Evolutionary conservation across 2,113 vertebrate species (phyloP), one percentile per base, ranked within the genome.

Genomic region (Syngnathus scovelli): DNA sequence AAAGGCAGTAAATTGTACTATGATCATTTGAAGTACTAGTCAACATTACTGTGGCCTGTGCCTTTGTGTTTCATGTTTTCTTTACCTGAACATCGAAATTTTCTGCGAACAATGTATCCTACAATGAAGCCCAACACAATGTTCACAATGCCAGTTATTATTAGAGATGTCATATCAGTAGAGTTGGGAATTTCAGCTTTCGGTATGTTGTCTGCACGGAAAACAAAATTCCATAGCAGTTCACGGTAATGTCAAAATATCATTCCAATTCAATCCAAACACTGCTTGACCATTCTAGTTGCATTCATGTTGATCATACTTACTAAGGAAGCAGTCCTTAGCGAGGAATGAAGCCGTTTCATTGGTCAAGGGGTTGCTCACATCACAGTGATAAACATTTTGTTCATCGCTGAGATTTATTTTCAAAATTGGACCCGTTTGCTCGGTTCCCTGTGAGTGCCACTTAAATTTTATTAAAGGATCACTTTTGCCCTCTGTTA

Each of bases 301-400:
- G 27, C 27, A 33, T 33, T 33, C 27, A 33, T 33, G 2, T 33
- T 33, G 23, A 16, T 41, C 2, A 43, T 2, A 38, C 19, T 70
- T 77, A 90, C 89, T 80, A 54, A 52, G 2, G 55, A 78, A 74
- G 62, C 89, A 90, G 9, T 82, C 54, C 65, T 76, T 83, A 51
- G 80, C 76, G 2, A 37, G 68, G 59, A 87, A 87, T 12, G 56
- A 51, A 1, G 64, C 48, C 0, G 23, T 65, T 36, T 80, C 74
- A 1, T 0, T 19, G 10, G 63, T 72, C 48, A 85, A 49, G 0
- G 16, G 74, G 78, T 85, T 88, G 65, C 68, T 85, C 1, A 72
- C 87, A 1, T 0, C 39, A 48, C 89, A 90, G 4, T 0, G 72
- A 72, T 84, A 70, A 5, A 27, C 48, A 0, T 86, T 64, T 6